A percentile compares a stretch with the other conserved stretches of the same genome.
Evolutionary conservation across 2,888 invertebrate genomes (phyloP).

Genomic region (Ischnura elegans): DNA sequence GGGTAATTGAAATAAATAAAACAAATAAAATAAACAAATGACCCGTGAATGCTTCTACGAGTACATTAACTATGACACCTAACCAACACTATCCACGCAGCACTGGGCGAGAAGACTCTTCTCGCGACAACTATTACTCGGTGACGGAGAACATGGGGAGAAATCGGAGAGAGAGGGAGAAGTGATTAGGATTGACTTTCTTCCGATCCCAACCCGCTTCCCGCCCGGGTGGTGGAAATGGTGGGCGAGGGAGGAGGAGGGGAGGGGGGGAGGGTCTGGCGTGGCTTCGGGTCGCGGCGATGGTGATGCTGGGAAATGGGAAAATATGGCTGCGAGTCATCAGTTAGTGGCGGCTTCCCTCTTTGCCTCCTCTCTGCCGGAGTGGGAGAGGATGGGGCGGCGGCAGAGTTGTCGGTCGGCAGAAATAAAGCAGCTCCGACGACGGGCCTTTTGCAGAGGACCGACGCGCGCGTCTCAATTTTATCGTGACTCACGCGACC

Average conservation of each 20-base stretch:
- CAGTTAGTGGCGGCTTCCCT: constrained; percentile 42
- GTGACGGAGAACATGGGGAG: background rate
- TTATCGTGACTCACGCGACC: constrained; percentile 64
- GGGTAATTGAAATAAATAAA: too few species aligned
- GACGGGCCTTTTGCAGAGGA: background rate
- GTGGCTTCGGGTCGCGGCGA: background rate
- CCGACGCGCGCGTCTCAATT: constrained; percentile 37
- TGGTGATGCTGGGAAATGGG: background rate
- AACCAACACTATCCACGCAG: too few species aligned
- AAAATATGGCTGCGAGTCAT: constrained; percentile 55
- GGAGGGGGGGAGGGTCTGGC: background rate
- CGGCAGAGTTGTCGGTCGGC: background rate
- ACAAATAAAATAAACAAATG: too few species aligned
- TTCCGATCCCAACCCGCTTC: too few species aligned
- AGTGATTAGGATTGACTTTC: background rate
- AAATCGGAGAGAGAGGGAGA: background rate
- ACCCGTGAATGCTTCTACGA: too few species aligned
- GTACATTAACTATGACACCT: too few species aligned
- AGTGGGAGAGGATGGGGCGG: background rate
- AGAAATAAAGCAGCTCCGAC: constrained; percentile 54
- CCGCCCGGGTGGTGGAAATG: background rate
- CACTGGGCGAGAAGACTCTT: too few species aligned
- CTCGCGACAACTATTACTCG: background rate
- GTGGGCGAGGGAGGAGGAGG: background rate
- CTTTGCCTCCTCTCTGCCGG: background rate